Base-by-base conservation (phyloP, 2,797 vertebrate genomes). In the Lepidocolaptes lacrymiger region DNA sequence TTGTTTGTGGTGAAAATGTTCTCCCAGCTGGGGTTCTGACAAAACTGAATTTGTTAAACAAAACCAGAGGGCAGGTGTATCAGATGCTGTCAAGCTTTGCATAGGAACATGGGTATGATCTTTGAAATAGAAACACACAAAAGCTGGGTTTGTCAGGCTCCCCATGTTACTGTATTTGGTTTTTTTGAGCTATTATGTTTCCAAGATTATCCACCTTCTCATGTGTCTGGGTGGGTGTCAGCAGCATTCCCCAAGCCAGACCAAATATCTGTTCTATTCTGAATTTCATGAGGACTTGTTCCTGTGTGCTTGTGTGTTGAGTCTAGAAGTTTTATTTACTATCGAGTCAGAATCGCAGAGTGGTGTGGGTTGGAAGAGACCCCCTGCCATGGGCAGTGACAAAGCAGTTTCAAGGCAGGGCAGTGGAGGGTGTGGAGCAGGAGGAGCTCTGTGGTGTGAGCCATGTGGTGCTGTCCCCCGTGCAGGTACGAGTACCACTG, bases 401-500 rank as follows among this genome's bases (percentile, higher is more conserved):
- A 23, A 23, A 18, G 17, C 51, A 37, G 23, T 9, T 39, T 30
- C 30, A 4, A 8, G 68, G 18, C 36, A 24, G 48, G 80, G 44
- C 55, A 12, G 24, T 4, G 64, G 68, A 83, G 58, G 43, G 9
- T 7, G 21, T 67, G 72, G 82, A 52, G 7, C 10, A 5, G 0
- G 2, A 55, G 75, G 36, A 84, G 58, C 36, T 75, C 54, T 15
- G 23, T 28, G 37, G 58, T 51, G 28, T 74, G 67, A 9, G 59
- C 52, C 46, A 28, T 32, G 66, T 75, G 3, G 1, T 34, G 5
- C 82, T 95, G 54, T 95, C 93, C 71, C 91, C 88, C 28, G 20
- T 44, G 44, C 89, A 99, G 99, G 93, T 99, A 99, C 3, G 99
- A 99, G 89, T 99, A 99, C 97, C 99, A 99, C 34, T 99, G 99